Percentiles rank a stretch among this genome's conserved stretches.
Evolutionary conservation across 2,888 invertebrate species (phyloP).

Genomic region (Ochlodes sylvanus): DNA sequence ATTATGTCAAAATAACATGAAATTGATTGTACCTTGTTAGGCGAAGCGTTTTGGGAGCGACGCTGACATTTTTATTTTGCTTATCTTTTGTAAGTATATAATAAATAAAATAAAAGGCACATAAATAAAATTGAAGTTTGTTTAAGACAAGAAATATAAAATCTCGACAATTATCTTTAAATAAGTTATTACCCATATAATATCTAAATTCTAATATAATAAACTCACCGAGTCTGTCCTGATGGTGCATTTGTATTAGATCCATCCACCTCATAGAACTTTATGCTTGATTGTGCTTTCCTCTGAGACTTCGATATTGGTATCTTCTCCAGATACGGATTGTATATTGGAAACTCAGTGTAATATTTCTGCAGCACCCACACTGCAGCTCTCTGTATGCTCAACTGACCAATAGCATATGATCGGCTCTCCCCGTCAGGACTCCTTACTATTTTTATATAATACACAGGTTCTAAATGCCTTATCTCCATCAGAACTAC

Average conservation of each 20-base stretch:
- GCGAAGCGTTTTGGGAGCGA: too few species aligned
- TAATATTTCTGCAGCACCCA: constrained; percentile 98
- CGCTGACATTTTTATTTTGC: too few species aligned
- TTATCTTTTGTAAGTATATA: too few species aligned
- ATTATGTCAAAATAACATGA: too few species aligned
- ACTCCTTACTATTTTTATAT: constrained; percentile 95
- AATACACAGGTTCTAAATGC: constrained; percentile 95
- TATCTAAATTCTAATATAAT: too few species aligned
- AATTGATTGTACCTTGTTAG: too few species aligned
- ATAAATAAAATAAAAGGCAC: too few species aligned
- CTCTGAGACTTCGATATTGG: constrained; percentile 94
- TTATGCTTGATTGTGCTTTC: constrained; percentile 93
- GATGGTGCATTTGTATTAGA: constrained; percentile 88
- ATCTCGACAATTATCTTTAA: too few species aligned
- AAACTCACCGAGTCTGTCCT: constrained; percentile 86
- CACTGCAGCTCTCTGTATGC: constrained; percentile 97
- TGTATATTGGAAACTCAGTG: constrained; percentile 97
- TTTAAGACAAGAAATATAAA: too few species aligned
- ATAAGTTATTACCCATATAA: too few species aligned
- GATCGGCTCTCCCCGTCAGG: constrained; percentile 97
- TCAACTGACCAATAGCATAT: constrained; percentile 95
- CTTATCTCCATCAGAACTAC: constrained; percentile 97
- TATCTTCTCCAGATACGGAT: constrained; percentile 96
- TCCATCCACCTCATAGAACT: constrained; percentile 98
- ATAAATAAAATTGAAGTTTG: too few species aligned